Evolutionary conservation across 2,888 invertebrate species (phyloP), one percentile per base, ranked within the genome.

Genomic region (Hypolimnas misippus): DNA sequence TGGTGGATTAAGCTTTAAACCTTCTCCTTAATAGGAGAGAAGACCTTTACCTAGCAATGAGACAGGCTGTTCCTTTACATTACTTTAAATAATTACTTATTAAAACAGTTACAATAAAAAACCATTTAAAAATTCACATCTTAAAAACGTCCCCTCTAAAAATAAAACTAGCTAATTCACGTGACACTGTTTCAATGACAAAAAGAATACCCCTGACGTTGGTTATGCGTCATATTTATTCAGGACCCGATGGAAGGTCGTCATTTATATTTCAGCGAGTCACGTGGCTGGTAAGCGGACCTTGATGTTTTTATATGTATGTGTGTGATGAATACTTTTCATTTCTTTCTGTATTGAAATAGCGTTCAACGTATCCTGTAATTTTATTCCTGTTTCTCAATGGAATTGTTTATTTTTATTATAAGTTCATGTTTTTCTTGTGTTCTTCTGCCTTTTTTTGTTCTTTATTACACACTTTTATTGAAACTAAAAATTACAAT

Each of bases 171-270:
- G 59, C 21, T 35, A 44, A 54, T 53, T 60, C 46, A 59, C 59
- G 59, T 59, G 59, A 59, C 21, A 17, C 21, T 19, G 21, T 46
- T 46, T 17, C 46, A 33, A 19, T 29, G n/a, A 49, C 25, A 49
- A 49, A 14, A 21, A 46, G 21, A 44, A 58, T 14, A 14, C 16
- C 17, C 33, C 14, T 60, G 60, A 60, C 17, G 46, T 54, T 38
- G 21, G 17, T 53, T 53, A n/a, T n/a, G n/a, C 46, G 60, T 46
- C 19, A 33, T 58, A 53, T 53, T 60, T 57, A 64, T 64, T 64
- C 64, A 64, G 64, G 57, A 57, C 42, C 53, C 38, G 14, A n/a
- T 29, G 14, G 46, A 60, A 64, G 64, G 60, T 58, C 54, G 42
- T 21, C 33, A 56, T 38, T 49, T 56, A 29, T 46, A 29, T 44